Base-by-base conservation (phyloP, 1,140 invertebrate species). In the Leptoteleia sp. region DNA sequence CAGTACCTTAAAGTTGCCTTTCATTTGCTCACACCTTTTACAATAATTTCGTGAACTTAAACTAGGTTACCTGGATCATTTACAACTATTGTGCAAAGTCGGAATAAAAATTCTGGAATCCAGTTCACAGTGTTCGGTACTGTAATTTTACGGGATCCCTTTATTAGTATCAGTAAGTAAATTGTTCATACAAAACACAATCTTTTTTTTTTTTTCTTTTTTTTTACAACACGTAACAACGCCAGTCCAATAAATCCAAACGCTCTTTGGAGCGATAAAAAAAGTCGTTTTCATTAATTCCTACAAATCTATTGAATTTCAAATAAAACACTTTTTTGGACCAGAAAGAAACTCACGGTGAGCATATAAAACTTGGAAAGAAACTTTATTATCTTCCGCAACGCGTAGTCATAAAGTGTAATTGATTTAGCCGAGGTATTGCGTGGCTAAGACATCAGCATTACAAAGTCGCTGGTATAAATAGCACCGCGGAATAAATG, bases 351-450 rank as follows among this genome's bases (percentile, higher is more conserved):
- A 25, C 9, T 8, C 4, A 25, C 47, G 19, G 16, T 17, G 15
- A 17, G 13, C 47, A 22, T 47, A 55, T 42, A 50, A 61, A 35
- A 12, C 25, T 35, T 75, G n/a, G 17, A 48, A 33, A 45, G 52
- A 67, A 42, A 64, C 17, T 65, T 75, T 67, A 75, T 59, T 65
- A 67, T 75, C 61, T 59, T 15, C 25, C 33, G 35, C 4, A 37
- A 4, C 45, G 29, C 54, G 13, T 37, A 52, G 61, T 54, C 71
- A 75, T 76, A 76, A 76, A 76, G 38, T 76, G 52, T 62, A 76
- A 68, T 68, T 68, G 62, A 76, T 76, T 76, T 68, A 33, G n/a
- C 13, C 54, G 55, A 65, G 37, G 29, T 50, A 42, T 65, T 48
- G 52, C 31, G 17, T 31, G 17, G 45, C 8, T 33, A 47, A 59